Percentiles rank a stretch among this genome's conserved stretches.
These are phyloP conservation scores for Antennarius maculatus DNA, from an alignment of 2,797 vertebrate genomes.

Conservation along the genomic window DNA sequence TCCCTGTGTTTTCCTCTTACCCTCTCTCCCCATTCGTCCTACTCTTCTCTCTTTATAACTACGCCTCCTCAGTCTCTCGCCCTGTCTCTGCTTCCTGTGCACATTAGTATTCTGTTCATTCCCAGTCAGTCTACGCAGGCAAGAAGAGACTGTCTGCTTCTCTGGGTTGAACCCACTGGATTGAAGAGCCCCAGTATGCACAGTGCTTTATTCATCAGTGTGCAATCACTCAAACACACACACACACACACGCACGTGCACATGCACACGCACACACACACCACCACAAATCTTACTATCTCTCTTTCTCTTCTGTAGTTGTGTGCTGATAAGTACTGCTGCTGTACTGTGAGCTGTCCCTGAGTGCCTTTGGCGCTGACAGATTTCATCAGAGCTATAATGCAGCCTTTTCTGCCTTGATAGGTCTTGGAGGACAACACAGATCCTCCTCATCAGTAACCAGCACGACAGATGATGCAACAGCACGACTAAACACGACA, in stretches of 20 bases:
- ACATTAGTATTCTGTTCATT: conserved; percentile 78
- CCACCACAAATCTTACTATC: background rate
- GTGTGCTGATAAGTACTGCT: conserved; percentile 40
- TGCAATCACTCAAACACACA: conserved; percentile 56
- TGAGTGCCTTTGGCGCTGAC: conserved; percentile 66
- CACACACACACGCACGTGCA: too few species aligned
- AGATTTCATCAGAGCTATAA: conserved; percentile 73
- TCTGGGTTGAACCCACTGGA: conserved; percentile 58
- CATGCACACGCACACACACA: conserved; percentile 14
- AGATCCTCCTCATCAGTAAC: conserved; percentile 53
- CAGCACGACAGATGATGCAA: conserved; percentile 28
- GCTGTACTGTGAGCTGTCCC: conserved; percentile 43
- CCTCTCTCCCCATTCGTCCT: conserved; percentile 10
- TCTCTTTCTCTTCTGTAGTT: conserved; percentile 1
- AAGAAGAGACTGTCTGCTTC: conserved; percentile 62
- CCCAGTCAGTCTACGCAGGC: conserved; percentile 54
- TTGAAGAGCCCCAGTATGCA: conserved; percentile 43
- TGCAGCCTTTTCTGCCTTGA: conserved; percentile 56
- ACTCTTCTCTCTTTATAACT: conserved; percentile 30
- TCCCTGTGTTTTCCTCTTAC: conserved; percentile 36
- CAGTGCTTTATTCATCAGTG: conserved; percentile 62
- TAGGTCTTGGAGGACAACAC: conserved; percentile 60
- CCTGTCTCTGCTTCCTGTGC: conserved; percentile 41
- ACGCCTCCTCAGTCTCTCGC: conserved; percentile 29
- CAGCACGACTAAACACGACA: conserved; percentile 20